A percentile compares a stretch with the other conserved stretches of the same genome.
phyloP scores from a whole-genome alignment of 2,797 vertebrate species.

The Amblyopsis hoosieri region DNA sequence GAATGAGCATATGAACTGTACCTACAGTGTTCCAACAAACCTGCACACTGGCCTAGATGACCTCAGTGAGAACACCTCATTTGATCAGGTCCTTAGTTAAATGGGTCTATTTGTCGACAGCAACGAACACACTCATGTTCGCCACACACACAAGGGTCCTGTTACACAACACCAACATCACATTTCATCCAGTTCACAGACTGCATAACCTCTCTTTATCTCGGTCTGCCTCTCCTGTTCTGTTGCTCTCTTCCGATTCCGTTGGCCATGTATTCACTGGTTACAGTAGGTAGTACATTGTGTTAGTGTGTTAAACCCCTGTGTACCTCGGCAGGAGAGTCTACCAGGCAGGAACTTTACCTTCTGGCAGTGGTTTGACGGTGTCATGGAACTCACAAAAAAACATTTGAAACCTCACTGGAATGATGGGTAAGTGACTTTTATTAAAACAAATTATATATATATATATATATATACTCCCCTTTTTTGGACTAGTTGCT shows the following conservation, averaged over 20 bases:
- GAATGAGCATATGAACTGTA: not conserved
- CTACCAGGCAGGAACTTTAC: conserved; percentile 96
- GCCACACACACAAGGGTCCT: conserved; percentile 33
- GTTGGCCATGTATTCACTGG: not conserved
- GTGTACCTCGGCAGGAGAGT: conserved; percentile 83
- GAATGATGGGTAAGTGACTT: conserved; percentile 89
- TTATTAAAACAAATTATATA: not conserved
- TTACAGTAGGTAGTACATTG: too few relatives aligned
- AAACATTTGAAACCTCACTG: conserved; percentile 93
- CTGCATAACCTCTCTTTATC: not conserved
- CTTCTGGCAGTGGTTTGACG: conserved; percentile 99
- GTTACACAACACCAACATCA: conserved; percentile 53
- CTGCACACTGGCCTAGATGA: conserved; percentile 14
- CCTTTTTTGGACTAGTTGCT: conserved; percentile 13
- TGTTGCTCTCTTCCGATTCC: not conserved
- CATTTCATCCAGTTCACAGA: conserved; percentile 33
- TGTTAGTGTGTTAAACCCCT: not conserved
- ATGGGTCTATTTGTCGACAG: conserved; percentile 31
- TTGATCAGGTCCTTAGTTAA: conserved; percentile 48
- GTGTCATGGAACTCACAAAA: conserved; percentile 97
- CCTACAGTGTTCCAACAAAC: conserved; percentile 12
- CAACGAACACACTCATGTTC: conserved; percentile 26
- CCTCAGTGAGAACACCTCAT: conserved; percentile 34
- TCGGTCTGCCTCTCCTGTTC: not conserved
- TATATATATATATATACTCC: too few relatives aligned